phyloP scores from a whole-genome alignment of 2,113 vertebrate species.

The Brevimyrus niger region DNA sequence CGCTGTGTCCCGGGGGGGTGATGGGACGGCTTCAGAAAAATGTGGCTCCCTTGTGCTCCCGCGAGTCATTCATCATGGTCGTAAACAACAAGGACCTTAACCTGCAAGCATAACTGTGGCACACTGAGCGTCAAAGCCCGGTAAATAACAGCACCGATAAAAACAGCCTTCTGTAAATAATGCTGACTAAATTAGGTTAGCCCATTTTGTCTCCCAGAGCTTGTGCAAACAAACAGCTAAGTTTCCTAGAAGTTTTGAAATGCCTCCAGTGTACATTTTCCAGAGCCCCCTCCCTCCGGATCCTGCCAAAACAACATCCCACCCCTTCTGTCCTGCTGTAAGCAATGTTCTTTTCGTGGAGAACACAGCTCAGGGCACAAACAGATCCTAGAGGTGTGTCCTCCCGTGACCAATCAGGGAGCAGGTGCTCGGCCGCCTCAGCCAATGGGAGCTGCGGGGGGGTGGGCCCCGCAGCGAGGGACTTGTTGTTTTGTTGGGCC shows the following conservation, averaged over 20 bases:
- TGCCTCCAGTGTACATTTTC: conserved; percentile 29
- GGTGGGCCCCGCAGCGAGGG: conserved; percentile 37
- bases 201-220: conserved; percentile 29
- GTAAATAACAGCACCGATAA: conserved; percentile 20
- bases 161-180: conserved; percentile 29
- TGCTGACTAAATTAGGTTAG: conserved; percentile 34
- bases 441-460: conserved; percentile 37
- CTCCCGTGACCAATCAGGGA: conserved; percentile 57
- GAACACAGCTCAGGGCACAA: conserved; percentile 46
- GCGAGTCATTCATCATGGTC: background rate
- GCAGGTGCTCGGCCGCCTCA: conserved; percentile 21
- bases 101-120: background rate
- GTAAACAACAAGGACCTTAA: background rate
- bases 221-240: conserved; percentile 48
- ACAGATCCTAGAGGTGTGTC: conserved; percentile 77
- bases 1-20: background rate
- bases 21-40: background rate
- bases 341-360: conserved; percentile 14
- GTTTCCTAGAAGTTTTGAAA: conserved; percentile 66
- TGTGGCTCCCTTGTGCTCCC: background rate
- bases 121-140: conserved; percentile 5
- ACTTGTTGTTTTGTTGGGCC: conserved; percentile 60
- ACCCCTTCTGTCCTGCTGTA: conserved; percentile 31
- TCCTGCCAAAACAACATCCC: conserved; percentile 21
- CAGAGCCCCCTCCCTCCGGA: conserved; percentile 23